Percentiles rank a stretch among this genome's conserved stretches.
Evolutionary conservation across 2,113 vertebrate genomes (phyloP).

Genomic region (Diglossa brunneiventris): DNA sequence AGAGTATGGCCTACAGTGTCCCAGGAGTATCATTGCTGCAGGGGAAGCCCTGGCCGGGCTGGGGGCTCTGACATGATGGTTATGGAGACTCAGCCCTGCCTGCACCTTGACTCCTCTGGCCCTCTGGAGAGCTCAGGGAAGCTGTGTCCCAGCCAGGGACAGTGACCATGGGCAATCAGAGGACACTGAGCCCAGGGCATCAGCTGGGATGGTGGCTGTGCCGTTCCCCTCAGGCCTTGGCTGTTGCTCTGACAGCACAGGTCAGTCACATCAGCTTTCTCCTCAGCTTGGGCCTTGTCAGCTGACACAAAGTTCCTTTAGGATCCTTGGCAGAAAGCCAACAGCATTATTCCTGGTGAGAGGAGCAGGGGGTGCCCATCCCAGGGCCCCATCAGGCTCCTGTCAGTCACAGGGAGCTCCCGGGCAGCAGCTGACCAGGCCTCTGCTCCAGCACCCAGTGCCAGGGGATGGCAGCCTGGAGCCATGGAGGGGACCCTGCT

Average conservation of each 20-base stretch:
- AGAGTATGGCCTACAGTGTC: not conserved
- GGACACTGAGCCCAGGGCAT: not conserved
- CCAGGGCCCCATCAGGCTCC: not conserved
- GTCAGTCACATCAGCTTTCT: not conserved
- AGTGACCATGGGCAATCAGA: fast-evolving
- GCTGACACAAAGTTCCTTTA: not conserved
- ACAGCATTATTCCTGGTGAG: not conserved
- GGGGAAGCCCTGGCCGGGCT: not conserved
- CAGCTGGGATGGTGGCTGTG: not conserved
- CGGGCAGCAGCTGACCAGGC: not conserved
- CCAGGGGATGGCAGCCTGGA: constrained; percentile 7
- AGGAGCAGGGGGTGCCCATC: not conserved
- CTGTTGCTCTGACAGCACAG: not conserved
- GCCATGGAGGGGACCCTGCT: not conserved
- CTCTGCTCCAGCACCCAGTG: not conserved
- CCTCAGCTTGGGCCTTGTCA: not conserved
- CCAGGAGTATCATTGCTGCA: not conserved
- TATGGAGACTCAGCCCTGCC: not conserved
- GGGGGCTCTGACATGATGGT: not conserved
- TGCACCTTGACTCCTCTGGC: not conserved
- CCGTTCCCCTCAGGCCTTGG: not conserved
- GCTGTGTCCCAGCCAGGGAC: fast-evolving
- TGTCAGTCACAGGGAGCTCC: not conserved
- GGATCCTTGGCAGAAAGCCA: not conserved
- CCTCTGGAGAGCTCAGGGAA: not conserved